Evolutionary conservation across 2,797 vertebrate genomes (phyloP).

Genomic region (Enteromius radiatus): DNA sequence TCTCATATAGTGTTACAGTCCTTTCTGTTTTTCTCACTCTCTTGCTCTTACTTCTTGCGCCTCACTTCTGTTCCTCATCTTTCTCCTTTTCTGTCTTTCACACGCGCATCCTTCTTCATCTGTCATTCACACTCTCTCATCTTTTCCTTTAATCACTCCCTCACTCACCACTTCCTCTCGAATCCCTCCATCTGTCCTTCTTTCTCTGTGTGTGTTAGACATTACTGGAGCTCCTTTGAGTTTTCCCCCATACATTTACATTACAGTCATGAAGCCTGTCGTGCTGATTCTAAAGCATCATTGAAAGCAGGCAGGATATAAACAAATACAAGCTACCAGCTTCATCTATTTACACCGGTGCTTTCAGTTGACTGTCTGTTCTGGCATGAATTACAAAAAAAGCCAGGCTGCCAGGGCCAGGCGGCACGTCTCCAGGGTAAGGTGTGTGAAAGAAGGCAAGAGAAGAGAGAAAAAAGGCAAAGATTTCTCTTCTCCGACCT

Average conservation of each 20-base stretch:
- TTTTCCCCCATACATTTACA: slow-evolving; percentile 8
- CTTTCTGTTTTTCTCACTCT: slow-evolving; percentile 38
- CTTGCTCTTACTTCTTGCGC: not conserved
- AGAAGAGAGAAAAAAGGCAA: slow-evolving; percentile 22
- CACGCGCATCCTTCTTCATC: slow-evolving; percentile 59
- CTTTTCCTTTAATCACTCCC: slow-evolving; percentile 39
- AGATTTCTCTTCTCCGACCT: slow-evolving; percentile 38
- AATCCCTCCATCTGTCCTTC: slow-evolving; percentile 58
- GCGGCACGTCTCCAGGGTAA: slow-evolving; percentile 24
- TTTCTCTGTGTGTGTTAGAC: slow-evolving; percentile 60
- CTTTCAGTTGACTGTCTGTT: slow-evolving; percentile 34
- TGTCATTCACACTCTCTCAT: slow-evolving; percentile 56
- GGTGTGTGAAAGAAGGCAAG: slow-evolving; percentile 24
- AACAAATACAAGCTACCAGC: slow-evolving; percentile 28
- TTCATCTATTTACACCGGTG: slow-evolving; percentile 18
- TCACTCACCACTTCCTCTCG: slow-evolving; percentile 33
- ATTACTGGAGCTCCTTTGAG: slow-evolving; percentile 59
- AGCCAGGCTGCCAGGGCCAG: slow-evolving; percentile 19
- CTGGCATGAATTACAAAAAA: slow-evolving; percentile 15
- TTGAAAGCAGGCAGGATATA: slow-evolving; percentile 22
- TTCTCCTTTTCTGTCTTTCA: slow-evolving; percentile 23
- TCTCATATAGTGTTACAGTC: slow-evolving; percentile 66
- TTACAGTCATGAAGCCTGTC: slow-evolving; percentile 5
- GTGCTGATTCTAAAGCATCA: slow-evolving; percentile 9
- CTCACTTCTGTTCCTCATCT: slow-evolving; percentile 11